A percentile compares a stretch with the other conserved stretches of the same genome.
Evolutionary conservation across 1,140 invertebrate species (phyloP).

Genomic region (Acromyrmex charruanus): DNA sequence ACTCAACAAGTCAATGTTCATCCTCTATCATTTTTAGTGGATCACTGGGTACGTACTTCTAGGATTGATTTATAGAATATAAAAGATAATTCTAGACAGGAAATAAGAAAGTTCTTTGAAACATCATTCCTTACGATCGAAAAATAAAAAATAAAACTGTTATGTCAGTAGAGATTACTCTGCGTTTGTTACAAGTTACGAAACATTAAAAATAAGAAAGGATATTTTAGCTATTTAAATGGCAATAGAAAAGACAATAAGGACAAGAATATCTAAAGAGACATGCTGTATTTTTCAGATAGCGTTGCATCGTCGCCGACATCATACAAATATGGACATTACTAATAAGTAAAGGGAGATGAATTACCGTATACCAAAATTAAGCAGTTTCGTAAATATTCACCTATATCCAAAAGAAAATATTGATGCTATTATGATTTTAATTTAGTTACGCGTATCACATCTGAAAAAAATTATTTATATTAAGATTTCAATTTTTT

Average conservation of each 20-base stretch:
- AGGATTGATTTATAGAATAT: background rate
- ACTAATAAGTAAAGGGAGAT: conserved; percentile 61
- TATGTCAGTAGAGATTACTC: background rate
- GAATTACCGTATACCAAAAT: conserved; percentile 5
- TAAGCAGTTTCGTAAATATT: conserved; percentile 26
- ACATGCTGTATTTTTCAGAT: conserved; percentile 70
- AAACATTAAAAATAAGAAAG: background rate
- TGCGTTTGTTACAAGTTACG: background rate
- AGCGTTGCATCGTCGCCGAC: conserved; percentile 65
- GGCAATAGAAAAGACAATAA: background rate
- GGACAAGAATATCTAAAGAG: background rate
- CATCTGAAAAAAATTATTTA: too few relatives aligned
- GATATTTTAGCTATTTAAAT: background rate
- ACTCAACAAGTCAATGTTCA: conserved; percentile 83
- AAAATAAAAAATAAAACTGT: background rate
- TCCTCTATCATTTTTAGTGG: conserved; percentile 80
- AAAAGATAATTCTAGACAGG: background rate
- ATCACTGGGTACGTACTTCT: conserved; percentile 79
- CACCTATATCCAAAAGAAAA: background rate
- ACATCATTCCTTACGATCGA: background rate
- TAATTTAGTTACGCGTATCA: background rate
- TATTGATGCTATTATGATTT: conserved; percentile 1
- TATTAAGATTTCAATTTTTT: too few relatives aligned
- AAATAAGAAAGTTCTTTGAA: background rate
- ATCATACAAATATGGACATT: conserved; percentile 52